phyloP scores from a whole-genome alignment of 2,888 invertebrate genomes.

The Helleia helle region DNA sequence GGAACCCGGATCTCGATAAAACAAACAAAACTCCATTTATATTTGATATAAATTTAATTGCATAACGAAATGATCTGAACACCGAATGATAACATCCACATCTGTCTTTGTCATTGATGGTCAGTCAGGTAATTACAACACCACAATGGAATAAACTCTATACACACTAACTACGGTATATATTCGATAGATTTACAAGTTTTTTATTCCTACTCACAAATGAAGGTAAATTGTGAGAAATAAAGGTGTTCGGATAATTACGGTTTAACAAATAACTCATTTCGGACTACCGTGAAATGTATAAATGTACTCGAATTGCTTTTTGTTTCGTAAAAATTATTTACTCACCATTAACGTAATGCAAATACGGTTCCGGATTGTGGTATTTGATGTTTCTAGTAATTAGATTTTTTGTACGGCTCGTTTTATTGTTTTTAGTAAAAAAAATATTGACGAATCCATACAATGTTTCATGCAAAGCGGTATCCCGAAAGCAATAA shows the following conservation, averaged over 20 bases:
- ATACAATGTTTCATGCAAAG: too few relatives aligned
- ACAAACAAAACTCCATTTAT: background rate
- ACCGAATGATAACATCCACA: constrained; percentile 30
- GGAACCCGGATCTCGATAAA: background rate
- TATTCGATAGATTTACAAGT: constrained; percentile 18
- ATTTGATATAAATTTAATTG: constrained; percentile 5
- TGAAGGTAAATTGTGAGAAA: constrained; percentile 52
- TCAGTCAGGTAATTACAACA: constrained; percentile 17
- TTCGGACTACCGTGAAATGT: constrained; percentile 58
- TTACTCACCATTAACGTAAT: background rate
- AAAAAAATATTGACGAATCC: too few relatives aligned
- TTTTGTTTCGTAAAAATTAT: constrained; percentile 3
- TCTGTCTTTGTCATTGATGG: constrained; percentile 49
- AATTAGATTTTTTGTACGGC: too few relatives aligned
- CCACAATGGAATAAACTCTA: background rate
- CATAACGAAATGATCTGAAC: constrained; percentile 5
- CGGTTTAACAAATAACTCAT: constrained; percentile 50
- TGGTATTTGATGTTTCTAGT: too few relatives aligned
- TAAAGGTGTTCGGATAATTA: constrained; percentile 49
- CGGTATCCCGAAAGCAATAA: too few relatives aligned
- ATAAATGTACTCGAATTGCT: constrained; percentile 27
- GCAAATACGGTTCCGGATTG: background rate
- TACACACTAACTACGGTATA: constrained; percentile 1
- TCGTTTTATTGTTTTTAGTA: too few relatives aligned
- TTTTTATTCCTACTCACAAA: constrained; percentile 9